Percentiles rank a stretch among this genome's conserved stretches.
Evolutionary conservation across 2,888 invertebrate species (phyloP).

Genomic region (Heliconius charithonia): DNA sequence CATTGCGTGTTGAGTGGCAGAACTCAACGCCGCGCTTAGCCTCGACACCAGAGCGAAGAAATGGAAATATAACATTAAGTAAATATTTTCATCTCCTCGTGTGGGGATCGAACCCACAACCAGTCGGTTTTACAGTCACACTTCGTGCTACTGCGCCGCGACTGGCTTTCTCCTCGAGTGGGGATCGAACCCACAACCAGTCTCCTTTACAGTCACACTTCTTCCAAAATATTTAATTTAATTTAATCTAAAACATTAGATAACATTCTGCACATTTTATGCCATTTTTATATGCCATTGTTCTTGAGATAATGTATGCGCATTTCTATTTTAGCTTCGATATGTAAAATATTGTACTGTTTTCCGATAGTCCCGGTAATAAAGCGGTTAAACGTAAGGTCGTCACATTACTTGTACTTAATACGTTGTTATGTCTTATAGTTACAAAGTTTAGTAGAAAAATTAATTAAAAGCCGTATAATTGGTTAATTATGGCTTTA

Average conservation of each 20-base stretch:
- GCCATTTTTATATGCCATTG: conserved; percentile 28
- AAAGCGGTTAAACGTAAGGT: conserved; percentile 31
- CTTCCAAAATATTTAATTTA: conserved; percentile 2
- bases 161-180: no score
- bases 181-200: no score
- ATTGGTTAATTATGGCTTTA: conserved; percentile 1
- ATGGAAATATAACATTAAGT: no score
- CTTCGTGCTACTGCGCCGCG: no score
- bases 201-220: no score
- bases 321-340: conserved; percentile 35
- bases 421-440: conserved; percentile 11
- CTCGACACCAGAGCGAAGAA: no score
- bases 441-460: not conserved
- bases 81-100: no score
- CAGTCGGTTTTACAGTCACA: no score
- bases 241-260: conserved; percentile 16
- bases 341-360: conserved; percentile 38
- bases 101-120: no score
- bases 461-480: conserved; percentile 4
- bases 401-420: conserved; percentile 27
- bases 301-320: conserved; percentile 34
- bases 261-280: conserved; percentile 21
- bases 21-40: no score
- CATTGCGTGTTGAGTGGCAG: no score
- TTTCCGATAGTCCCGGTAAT: conserved; percentile 33